Evolutionary conservation across 2,797 vertebrate species (phyloP).

Genomic region (Nasua narica): DNA sequence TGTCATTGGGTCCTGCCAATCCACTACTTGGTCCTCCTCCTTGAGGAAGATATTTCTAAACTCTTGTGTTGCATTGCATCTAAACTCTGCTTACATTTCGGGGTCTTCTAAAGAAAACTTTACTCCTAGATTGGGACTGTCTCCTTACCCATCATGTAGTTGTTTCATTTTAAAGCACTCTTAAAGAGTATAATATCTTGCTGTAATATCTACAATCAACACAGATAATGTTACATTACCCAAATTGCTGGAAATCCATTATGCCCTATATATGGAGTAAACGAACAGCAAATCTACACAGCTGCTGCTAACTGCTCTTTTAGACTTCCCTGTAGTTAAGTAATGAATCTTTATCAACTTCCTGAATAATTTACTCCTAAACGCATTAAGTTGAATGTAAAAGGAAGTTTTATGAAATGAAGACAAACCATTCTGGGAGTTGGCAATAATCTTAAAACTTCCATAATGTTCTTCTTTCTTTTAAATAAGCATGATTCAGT

Average conservation of each 20-base stretch:
- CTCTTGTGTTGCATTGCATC: background rate
- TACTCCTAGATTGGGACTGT: background rate
- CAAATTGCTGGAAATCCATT: constrained; percentile 64
- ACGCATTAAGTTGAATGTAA: constrained; percentile 65
- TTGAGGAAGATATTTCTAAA: constrained; percentile 24
- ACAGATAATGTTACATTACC: constrained; percentile 65
- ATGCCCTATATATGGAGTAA: constrained; percentile 50
- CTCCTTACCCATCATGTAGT: background rate
- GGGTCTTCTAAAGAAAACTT: constrained; percentile 45
- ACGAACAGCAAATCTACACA: constrained; percentile 54
- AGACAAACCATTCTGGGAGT: constrained; percentile 63
- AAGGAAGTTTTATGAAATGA: constrained; percentile 67
- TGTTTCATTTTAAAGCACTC: constrained; percentile 53
- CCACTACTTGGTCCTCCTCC: background rate
- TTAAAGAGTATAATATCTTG: constrained; percentile 53
- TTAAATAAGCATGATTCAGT: background rate
- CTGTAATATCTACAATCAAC: constrained; percentile 68
- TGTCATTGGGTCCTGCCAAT: background rate
- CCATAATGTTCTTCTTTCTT: constrained; percentile 2
- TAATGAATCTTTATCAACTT: constrained; percentile 71
- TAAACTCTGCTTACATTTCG: background rate
- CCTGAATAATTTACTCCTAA: constrained; percentile 75
- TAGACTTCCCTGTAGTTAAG: constrained; percentile 63
- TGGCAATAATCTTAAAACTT: constrained; percentile 62
- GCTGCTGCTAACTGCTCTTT: constrained; percentile 62